Percentiles rank a stretch among this genome's conserved stretches.
Evolutionary conservation across 2,888 invertebrate species (phyloP).

Genomic region (Catocala fraxini): DNA sequence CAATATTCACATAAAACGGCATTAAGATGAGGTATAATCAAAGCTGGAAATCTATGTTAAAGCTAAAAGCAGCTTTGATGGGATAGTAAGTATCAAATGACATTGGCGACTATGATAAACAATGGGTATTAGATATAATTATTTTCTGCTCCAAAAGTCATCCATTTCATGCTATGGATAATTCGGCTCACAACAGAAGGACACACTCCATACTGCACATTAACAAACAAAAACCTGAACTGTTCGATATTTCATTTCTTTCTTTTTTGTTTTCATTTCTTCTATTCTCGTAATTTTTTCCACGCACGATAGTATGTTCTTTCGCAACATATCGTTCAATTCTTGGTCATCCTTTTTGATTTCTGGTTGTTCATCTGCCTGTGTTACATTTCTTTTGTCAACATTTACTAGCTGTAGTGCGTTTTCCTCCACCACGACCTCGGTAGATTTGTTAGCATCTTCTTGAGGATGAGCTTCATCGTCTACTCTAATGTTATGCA

Average conservation of each 20-base stretch:
- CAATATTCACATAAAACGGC: slow-evolving; percentile 26
- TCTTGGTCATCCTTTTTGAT: slow-evolving; percentile 66
- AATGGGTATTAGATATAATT: slow-evolving; percentile 54
- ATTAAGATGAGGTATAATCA: slow-evolving; percentile 41
- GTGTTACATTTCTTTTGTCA: slow-evolving; percentile 41
- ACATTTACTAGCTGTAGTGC: slow-evolving; percentile 13
- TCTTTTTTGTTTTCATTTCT: slow-evolving; percentile 75
- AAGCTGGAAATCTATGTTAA: slow-evolving; percentile 50
- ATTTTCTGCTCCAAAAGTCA: slow-evolving; percentile 48
- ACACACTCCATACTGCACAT: slow-evolving; percentile 73
- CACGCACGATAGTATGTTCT: slow-evolving; percentile 80
- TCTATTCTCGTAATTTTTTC: slow-evolving; percentile 82
- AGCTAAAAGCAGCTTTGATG: slow-evolving; percentile 48
- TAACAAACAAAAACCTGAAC: slow-evolving; percentile 78
- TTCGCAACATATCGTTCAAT: slow-evolving; percentile 73
- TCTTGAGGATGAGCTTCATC: slow-evolving; percentile 58
- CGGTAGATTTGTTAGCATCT: slow-evolving; percentile 41
- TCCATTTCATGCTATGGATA: slow-evolving; percentile 70
- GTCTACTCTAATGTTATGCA: slow-evolving; percentile 62
- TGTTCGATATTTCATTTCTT: slow-evolving; percentile 62
- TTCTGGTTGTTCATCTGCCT: slow-evolving; percentile 58
- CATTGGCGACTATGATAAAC: slow-evolving; percentile 30
- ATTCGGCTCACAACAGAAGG: slow-evolving; percentile 63
- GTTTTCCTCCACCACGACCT: slow-evolving; percentile 24
- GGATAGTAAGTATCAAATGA: slow-evolving; percentile 44